Evolutionary conservation across 2,797 vertebrate genomes (phyloP), one percentile per base, ranked within the genome.

Genomic region (Cercopithecus mitis): DNA sequence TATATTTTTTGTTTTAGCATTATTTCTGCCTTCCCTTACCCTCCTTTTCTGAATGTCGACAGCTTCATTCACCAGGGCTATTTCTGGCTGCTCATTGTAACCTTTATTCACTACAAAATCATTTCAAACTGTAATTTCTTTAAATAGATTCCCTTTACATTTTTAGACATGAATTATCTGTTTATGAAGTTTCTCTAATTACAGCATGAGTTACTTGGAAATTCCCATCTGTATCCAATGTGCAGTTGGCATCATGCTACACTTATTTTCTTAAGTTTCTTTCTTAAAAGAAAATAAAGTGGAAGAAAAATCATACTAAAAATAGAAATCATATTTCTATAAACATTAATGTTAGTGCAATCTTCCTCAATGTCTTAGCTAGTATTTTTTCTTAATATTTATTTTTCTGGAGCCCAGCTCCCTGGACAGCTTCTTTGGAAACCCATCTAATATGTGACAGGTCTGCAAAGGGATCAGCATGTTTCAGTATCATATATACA

Each of bases 181-280:
- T 55, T 94, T 94, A 96, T 97, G n/a, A 81, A 90, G 90, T 94
- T 97, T 96, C 97, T 97, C 22, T 79, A 96, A 61, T 92, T 92
- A 94, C 73, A 90, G 91, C 73, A 93, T 25, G 89, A 95, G n/a
- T 87, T 94, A 93, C 80, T 93, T 85, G 90, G 88, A 77, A 96
- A 98, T 97, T 77, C 20, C 89, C 94, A 96, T 97, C 96, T 98
- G 86, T 93, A 93, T 84, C 91, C 94, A 92, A 94, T 96, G 57
- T 97, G 72, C 19, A 80, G 24, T 88, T 96, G 97, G 83, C 92
- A 90, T 1, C 80, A 86, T 55, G 72, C 81, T 92, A 77, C 9
- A 79, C 20, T 90, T 97, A 93, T 96, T 98, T 95, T 83, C 90
- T 92, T 93, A 93, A 94, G 87, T 97, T 96, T 76, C 87, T 98